Evolutionary conservation across 2,113 vertebrate species (phyloP).

Genomic region (Hyla sarda): DNA sequence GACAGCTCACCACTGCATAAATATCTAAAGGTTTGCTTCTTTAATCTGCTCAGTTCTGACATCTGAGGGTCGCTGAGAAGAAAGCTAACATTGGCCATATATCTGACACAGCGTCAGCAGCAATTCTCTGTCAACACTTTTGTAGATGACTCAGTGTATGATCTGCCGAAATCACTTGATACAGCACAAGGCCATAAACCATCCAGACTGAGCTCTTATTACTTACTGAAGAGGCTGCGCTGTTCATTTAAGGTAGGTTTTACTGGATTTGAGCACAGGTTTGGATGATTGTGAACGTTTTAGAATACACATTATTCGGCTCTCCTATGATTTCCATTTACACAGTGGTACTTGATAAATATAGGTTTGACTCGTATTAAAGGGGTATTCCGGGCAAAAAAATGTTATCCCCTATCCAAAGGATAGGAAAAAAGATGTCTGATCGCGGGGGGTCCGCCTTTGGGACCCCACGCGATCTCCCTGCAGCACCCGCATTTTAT

Average conservation of each 20-base stretch:
- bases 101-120: conserved; percentile 68
- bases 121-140: conserved; percentile 61
- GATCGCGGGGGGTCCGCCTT: too few relatives aligned
- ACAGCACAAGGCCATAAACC: conserved; percentile 65
- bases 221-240: conserved; percentile 5
- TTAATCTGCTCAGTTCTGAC: conserved; percentile 62
- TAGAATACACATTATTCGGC: neutral
- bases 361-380: too few relatives aligned
- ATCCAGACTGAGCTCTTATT: conserved; percentile 60
- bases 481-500: too few relatives aligned
- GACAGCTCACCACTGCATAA: conserved; percentile 66
- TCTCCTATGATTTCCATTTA: neutral
- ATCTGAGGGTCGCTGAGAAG: conserved; percentile 65
- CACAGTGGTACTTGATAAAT: neutral
- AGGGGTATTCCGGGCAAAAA: too few relatives aligned
- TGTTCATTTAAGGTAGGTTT: conserved; percentile 1
- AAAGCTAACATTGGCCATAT: conserved; percentile 61
- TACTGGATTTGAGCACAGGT: neutral
- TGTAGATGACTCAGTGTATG: conserved; percentile 62
- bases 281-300: neutral
- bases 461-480: too few relatives aligned
- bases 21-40: conserved; percentile 60
- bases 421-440: too few relatives aligned
- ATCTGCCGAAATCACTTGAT: conserved; percentile 66
- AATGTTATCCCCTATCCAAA: too few relatives aligned